A percentile compares a stretch with the other conserved stretches of the same genome.
Conservation (phyloP, 1,140 invertebrate genomes). For the Drosophila lacertosa region DNA sequence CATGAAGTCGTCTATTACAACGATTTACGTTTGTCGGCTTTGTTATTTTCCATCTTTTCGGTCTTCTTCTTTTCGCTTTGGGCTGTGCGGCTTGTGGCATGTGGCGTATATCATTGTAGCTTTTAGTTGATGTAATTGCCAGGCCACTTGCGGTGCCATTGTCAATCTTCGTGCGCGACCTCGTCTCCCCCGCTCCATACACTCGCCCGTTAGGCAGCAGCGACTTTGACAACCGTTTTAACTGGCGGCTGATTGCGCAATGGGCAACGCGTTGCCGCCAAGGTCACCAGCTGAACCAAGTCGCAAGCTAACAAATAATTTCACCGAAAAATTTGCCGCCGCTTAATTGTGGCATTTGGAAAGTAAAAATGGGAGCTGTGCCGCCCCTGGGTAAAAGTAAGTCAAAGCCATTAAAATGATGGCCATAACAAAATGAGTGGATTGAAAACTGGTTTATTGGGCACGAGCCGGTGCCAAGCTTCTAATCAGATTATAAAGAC, state of each 20-base stretch:
- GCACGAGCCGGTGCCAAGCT: background rate
- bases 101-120: slow-evolving; percentile 22
- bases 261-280: slow-evolving; percentile 37
- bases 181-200: slow-evolving; percentile 2
- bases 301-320: slow-evolving; percentile 21
- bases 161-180: slow-evolving; percentile 36
- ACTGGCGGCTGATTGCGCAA: slow-evolving; percentile 22
- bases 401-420: background rate
- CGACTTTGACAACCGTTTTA: slow-evolving; percentile 16
- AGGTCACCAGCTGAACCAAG: slow-evolving; percentile 31
- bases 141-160: slow-evolving; percentile 45
- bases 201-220: background rate
- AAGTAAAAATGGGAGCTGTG: slow-evolving; percentile 1
- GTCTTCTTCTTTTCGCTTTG: slow-evolving; percentile 11
- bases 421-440: background rate
- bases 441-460: background rate
- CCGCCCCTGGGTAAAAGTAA: slow-evolving; percentile 30
- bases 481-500: slow-evolving; percentile 51
- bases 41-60: slow-evolving; percentile 4
- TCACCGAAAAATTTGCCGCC: slow-evolving; percentile 27
- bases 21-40: background rate
- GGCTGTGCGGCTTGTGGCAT: slow-evolving; percentile 12
- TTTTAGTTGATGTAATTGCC: slow-evolving; percentile 38
- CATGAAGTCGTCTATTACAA: slow-evolving; percentile 14
- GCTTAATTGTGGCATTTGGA: slow-evolving; percentile 26